Evolutionary conservation across 2,797 vertebrate genomes (phyloP), one percentile per base, ranked within the genome.

Genomic region (Stomatorhinus walkeri): DNA sequence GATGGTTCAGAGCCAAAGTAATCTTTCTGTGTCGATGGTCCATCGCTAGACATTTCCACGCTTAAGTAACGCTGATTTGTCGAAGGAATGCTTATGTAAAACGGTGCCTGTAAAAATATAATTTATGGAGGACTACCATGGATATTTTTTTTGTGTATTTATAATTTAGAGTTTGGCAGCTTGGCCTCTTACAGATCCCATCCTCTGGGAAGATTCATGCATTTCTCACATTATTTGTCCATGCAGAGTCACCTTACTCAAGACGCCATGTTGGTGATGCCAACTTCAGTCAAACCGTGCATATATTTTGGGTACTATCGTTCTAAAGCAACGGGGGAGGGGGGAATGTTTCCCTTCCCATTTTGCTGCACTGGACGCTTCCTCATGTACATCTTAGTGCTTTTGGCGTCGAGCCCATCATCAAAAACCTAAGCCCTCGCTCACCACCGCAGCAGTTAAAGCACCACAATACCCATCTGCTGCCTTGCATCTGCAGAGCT

Each of bases 131-230:
- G 93, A 92, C 93, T 93, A 93, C 93, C 90, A 16, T 85, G 93
- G 92, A 90, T 90, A 89, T 28, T 89, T 90, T 93, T 93, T 94
- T 92, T 95, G 94, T 94, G 93, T 95, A 95, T 96, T 93, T 91
- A 93, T 94, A 92, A 95, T 95, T 94, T 93, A 79, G 8, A 91
- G 92, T 94, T 93, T 94, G 94, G 93, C 93, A 91, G 91, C 89
- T 85, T 28, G 32, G 87, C 89, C 92, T 90, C 90, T 88, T 84
- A 84, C 28, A 88, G 28, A 56, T 61, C 28, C 2, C 40, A 28
- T 93, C 91, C 85, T 16, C 91, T 88, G 89, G 59, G 91, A 91
- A 88, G 81, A 90, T 91, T 93, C 91, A 89, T 92, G 92, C 91
- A 90, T 40, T 52, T 89, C 87, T 94, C 93, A 91, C 92, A 93